Conservation (phyloP, 2,113 vertebrate genomes). For the Ciconia boyciana region DNA sequence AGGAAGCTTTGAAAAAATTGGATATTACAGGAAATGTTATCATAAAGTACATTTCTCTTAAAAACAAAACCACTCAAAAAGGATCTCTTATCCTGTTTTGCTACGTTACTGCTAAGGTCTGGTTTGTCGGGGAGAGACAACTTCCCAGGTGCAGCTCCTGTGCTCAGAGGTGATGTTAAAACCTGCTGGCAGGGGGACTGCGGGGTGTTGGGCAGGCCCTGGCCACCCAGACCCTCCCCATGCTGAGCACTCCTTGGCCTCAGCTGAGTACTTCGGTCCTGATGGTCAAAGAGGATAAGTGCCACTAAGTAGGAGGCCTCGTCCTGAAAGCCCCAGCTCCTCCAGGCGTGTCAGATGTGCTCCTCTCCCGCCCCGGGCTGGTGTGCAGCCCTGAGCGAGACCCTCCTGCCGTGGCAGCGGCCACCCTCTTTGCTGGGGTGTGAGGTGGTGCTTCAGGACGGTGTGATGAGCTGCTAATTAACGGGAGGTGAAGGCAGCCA, state of each 20-base stretch:
- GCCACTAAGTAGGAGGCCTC: background rate
- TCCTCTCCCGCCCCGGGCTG: background rate
- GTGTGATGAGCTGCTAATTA: background rate
- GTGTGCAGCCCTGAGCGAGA: background rate
- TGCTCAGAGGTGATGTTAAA: background rate
- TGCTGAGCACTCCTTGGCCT: background rate
- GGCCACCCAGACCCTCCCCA: background rate
- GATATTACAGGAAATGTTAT: background rate
- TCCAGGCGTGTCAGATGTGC: background rate
- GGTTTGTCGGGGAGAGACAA: background rate
- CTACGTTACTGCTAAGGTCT: background rate
- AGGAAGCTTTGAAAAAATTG: constrained; percentile 38
- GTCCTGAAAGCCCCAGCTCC: background rate
- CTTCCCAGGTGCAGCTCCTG: background rate
- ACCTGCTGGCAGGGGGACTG: background rate
- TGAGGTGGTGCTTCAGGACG: background rate
- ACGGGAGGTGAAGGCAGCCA: background rate
- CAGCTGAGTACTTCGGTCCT: background rate
- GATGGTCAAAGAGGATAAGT: background rate
- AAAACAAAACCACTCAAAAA: background rate
- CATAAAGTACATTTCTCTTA: background rate
- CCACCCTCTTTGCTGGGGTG: background rate
- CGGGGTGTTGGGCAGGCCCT: background rate
- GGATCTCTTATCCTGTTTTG: background rate
- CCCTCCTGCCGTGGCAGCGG: background rate